Base-by-base conservation (phyloP, 2,797 vertebrate species). In the Tangara arthus region DNA sequence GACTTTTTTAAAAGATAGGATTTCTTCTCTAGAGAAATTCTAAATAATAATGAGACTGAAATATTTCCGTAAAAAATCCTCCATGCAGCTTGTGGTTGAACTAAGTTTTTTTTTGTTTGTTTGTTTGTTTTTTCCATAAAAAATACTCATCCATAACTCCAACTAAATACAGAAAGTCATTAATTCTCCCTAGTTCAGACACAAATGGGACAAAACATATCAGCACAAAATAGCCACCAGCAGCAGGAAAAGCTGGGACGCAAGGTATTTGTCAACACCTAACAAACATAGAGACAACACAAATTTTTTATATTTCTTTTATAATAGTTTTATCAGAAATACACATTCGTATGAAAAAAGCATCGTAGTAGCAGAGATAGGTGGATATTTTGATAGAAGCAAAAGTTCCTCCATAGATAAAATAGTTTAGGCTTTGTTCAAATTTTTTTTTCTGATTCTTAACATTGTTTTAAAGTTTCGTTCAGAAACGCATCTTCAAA, bases 211-310 rank as follows among this genome's bases (percentile, higher is more conserved):
- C 27, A 50, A 75, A 87, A 19, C 9, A 53, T 34, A 13, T 55
- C 56, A 80, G 28, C 18, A 42, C 10, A 44, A 82, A 70, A 18
- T 24, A 72, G 23, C 21, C 24, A 55, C 4, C 6, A 47, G 50
- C 35, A 32, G 6, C 19, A 86, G n/a, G 15, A 70, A 63, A 77
- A 63, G 2, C 20, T 8, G 24, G 26, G 64, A 65, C 4, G 21
- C 11, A 6, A 27, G 7, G 27, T 72, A 18, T 64, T 85, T 77
- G 32, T 50, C 28, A 39, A 66, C 30, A 81, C 18, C 35, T 47
- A 23, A 4, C 9, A 49, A 77, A n/a, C 0, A 0, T 3, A 69
- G 39, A 81, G 79, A 49, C 2, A 28, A 8, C 11, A 24, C 2
- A 21, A 4, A 0, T 34, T 35, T 73, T 86, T 34, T 11, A 4